A percentile compares a stretch with the other conserved stretches of the same genome.
These are phyloP conservation scores for Lasaia peninsularis DNA, from an alignment of 1,140 invertebrate species.

Conservation along the genomic window DNA sequence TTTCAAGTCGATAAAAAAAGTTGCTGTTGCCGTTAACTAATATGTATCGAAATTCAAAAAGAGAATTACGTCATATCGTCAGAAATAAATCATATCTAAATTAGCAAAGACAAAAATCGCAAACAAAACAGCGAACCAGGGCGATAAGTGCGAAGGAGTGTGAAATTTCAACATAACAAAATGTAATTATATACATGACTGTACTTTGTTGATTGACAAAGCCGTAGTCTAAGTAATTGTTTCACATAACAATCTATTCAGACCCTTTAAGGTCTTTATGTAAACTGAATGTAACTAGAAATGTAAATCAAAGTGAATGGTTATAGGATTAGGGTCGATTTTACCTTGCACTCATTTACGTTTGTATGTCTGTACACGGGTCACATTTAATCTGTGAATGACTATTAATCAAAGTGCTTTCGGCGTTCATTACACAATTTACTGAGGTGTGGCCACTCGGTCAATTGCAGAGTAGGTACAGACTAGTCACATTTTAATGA, in stretches of 20 bases:
- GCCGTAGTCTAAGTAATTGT: slow-evolving; percentile 33
- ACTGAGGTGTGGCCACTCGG: slow-evolving; percentile 30
- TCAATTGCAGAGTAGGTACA: slow-evolving; percentile 35
- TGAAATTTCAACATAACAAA: background rate
- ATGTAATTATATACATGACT: background rate
- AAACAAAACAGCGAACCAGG: too few relatives aligned
- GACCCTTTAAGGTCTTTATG: slow-evolving; percentile 4
- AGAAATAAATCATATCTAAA: too few relatives aligned
- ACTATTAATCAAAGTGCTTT: slow-evolving; percentile 45
- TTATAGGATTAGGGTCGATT: background rate
- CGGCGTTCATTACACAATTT: slow-evolving; percentile 31
- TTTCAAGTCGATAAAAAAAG: too few relatives aligned
- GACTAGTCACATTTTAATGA: slow-evolving; percentile 9
- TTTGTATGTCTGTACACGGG: slow-evolving; percentile 13
- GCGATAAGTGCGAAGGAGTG: background rate
- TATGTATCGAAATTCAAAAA: too few relatives aligned
- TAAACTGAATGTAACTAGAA: background rate
- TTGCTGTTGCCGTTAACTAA: too few relatives aligned
- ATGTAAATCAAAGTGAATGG: background rate
- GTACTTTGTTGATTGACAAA: slow-evolving; percentile 30
- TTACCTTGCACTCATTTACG: background rate
- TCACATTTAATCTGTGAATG: slow-evolving; percentile 30
- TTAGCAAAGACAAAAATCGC: too few relatives aligned
- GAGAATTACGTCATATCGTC: too few relatives aligned
- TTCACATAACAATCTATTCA: slow-evolving; percentile 19